phyloP scores from a whole-genome alignment of 2,888 invertebrate genomes.

The Limnephilus marmoratus region DNA sequence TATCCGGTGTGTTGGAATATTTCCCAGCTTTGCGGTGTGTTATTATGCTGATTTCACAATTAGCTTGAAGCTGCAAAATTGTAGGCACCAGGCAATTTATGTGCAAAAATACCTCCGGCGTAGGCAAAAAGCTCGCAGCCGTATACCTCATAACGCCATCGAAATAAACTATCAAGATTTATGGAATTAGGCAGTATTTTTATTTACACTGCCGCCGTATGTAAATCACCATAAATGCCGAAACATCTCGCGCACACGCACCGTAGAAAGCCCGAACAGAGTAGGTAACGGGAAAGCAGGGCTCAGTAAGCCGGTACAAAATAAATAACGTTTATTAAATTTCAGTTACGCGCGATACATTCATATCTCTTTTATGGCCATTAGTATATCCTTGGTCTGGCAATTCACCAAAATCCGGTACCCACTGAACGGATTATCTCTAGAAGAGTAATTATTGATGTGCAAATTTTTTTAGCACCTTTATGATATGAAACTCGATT shows the following conservation, averaged over 20 bases:
- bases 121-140: background rate
- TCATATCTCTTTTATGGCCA: conserved; percentile 32
- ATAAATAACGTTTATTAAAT: conserved; percentile 43
- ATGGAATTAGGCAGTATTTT: background rate
- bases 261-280: background rate
- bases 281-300: background rate
- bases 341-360: conserved; percentile 10
- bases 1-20: background rate
- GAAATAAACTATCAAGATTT: conserved; percentile 2
- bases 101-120: background rate
- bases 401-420: background rate
- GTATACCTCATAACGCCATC: background rate
- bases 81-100: background rate
- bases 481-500: no score
- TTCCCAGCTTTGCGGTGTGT: background rate
- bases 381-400: background rate
- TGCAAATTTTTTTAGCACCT: no score
- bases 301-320: background rate
- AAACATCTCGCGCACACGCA: background rate
- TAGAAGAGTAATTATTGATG: background rate
- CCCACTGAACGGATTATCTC: background rate
- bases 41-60: background rate
- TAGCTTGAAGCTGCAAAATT: background rate
- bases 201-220: background rate
- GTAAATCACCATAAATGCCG: background rate